phyloP scores from a whole-genome alignment of 2,113 vertebrate genomes.

The Corythaixoides concolor region DNA sequence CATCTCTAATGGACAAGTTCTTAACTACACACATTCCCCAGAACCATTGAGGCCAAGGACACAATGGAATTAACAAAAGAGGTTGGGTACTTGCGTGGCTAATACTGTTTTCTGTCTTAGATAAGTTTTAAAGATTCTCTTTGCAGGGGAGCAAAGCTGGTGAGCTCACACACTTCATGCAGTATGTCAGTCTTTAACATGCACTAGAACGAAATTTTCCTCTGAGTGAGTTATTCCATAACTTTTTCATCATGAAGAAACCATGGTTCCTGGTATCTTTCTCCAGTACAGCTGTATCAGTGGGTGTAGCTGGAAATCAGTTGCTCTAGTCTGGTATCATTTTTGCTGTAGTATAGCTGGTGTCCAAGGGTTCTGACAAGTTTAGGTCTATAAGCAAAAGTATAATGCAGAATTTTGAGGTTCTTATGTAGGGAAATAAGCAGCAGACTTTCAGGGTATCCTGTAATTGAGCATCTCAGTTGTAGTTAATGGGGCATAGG shows the following conservation, averaged over 20 bases:
- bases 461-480: neutral
- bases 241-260: neutral
- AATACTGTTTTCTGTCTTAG: neutral
- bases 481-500: neutral
- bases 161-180: neutral
- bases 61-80: neutral
- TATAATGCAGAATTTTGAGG: neutral
- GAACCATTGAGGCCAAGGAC: neutral
- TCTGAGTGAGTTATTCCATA: neutral
- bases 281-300: rapidly evolving
- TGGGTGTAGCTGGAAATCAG: neutral
- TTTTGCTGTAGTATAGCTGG: neutral
- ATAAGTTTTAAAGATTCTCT: neutral
- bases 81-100: neutral
- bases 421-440: neutral
- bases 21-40: neutral
- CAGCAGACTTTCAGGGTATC: neutral
- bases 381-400: neutral
- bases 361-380: neutral
- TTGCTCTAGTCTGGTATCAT: neutral
- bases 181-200: neutral
- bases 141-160: neutral
- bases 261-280: neutral
- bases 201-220: neutral
- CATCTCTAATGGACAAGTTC: neutral